A percentile compares a stretch with the other conserved stretches of the same genome.
phyloP scores from a whole-genome alignment of 2,113 vertebrate genomes.

The Sinocyclocheilus anshuiensis region DNA sequence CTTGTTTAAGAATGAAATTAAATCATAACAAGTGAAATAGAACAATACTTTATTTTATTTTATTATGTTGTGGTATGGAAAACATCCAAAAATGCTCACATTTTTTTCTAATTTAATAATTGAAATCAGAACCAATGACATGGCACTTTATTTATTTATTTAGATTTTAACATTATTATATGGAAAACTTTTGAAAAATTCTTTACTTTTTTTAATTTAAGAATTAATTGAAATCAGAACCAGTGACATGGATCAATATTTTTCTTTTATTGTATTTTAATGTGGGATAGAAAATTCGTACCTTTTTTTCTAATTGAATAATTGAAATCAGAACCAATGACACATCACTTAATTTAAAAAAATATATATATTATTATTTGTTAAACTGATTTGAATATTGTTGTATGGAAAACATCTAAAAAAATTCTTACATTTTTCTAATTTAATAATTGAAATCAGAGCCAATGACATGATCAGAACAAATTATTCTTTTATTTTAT shows the following conservation, averaged over 20 bases:
- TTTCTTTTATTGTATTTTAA: too few species aligned
- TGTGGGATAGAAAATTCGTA: too few species aligned
- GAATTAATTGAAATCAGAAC: not conserved
- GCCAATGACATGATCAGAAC: not conserved
- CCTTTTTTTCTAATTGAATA: too few species aligned
- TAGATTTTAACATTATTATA: not conserved
- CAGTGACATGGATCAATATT: too few species aligned
- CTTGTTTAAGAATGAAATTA: too few species aligned
- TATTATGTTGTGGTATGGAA: not conserved
- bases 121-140: not conserved
- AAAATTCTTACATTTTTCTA: not conserved
- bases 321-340: not conserved
- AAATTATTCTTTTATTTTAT: not conserved
- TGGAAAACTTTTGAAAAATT: not conserved
- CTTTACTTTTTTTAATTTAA: not conserved
- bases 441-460: not conserved
- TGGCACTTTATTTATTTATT: not conserved
- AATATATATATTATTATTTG: too few species aligned
- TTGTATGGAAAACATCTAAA: not conserved
- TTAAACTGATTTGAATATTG: not conserved
- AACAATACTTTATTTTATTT: too few species aligned
- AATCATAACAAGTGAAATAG: too few species aligned
- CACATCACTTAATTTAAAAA: not conserved
- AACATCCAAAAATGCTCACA: not conserved
- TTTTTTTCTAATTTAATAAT: not conserved